Evolutionary conservation across 2,888 invertebrate genomes (phyloP).

Genomic region (Notocelia uddmanniana): DNA sequence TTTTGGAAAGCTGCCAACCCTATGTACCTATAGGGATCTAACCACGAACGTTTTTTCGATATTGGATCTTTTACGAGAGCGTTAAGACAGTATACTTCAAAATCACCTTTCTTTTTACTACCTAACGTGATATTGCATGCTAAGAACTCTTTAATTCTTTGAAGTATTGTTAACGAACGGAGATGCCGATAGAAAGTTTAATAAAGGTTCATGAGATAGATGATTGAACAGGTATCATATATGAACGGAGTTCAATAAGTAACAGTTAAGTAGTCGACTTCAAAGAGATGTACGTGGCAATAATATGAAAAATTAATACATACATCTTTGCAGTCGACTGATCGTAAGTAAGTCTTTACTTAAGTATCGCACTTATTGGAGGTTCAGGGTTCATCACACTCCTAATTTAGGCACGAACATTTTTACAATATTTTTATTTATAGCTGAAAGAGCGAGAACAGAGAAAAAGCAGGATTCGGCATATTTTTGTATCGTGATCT

Average conservation of each 20-base stretch:
- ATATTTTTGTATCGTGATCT: too few species aligned
- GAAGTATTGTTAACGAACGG: neutral
- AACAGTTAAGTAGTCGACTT: too few species aligned
- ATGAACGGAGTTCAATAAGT: neutral
- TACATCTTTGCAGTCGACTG: too few species aligned
- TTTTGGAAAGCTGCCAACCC: conserved; percentile 21
- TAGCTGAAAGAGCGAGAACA: too few species aligned
- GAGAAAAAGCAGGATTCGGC: too few species aligned
- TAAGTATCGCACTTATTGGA: neutral
- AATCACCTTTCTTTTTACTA: conserved; percentile 29
- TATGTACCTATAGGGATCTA: neutral
- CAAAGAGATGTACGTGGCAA: too few species aligned
- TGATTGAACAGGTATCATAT: neutral
- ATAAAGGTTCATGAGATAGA: neutral
- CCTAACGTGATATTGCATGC: conserved; percentile 37
- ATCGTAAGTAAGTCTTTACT: neutral
- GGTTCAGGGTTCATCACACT: neutral
- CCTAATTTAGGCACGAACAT: too few species aligned
- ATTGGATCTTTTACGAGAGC: conserved; percentile 34
- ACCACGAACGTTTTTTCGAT: conserved; percentile 21
- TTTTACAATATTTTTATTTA: too few species aligned
- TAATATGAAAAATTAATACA: too few species aligned
- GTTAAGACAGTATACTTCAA: conserved; percentile 35
- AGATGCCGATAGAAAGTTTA: neutral
- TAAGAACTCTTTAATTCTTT: conserved; percentile 29